A percentile compares a stretch with the other conserved stretches of the same genome.
Evolutionary conservation across 2,888 invertebrate genomes (phyloP).

Genomic region (Hyles lineata): DNA sequence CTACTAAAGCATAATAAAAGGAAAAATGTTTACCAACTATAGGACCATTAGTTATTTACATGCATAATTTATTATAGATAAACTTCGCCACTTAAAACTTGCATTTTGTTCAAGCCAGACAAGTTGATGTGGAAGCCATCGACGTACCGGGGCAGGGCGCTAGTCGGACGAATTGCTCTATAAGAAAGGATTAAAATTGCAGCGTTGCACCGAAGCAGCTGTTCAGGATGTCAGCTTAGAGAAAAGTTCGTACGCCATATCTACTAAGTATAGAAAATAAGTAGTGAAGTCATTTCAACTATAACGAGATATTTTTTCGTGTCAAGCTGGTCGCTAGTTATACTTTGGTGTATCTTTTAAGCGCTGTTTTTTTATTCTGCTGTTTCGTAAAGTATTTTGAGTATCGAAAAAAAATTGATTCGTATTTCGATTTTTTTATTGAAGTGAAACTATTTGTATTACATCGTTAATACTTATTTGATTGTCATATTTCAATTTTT

Average conservation of each 20-base stretch:
- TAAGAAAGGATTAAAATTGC: constrained; percentile 65
- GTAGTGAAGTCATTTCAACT: constrained; percentile 1
- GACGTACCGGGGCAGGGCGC: too few species aligned
- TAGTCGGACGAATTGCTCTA: constrained; percentile 38
- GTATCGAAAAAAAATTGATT: too few species aligned
- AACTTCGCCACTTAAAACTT: too few species aligned
- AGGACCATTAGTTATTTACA: too few species aligned
- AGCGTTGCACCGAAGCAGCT: constrained; percentile 49
- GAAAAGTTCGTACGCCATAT: constrained; percentile 35
- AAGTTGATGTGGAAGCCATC: background rate
- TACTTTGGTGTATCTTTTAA: background rate
- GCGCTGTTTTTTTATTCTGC: background rate
- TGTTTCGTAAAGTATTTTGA: too few species aligned
- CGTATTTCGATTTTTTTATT: too few species aligned
- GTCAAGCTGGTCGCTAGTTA: background rate
- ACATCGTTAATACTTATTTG: too few species aligned
- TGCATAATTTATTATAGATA: too few species aligned
- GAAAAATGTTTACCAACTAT: too few species aligned
- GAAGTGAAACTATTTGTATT: too few species aligned
- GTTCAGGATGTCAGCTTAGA: constrained; percentile 46
- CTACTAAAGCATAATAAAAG: too few species aligned
- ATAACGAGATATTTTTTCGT: background rate
- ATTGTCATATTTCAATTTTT: too few species aligned
- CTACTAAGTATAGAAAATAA: constrained; percentile 7
- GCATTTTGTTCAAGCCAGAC: background rate